Evolutionary conservation across 1,140 invertebrate genomes (phyloP).

Genomic region (Pectinophora gossypiella): DNA sequence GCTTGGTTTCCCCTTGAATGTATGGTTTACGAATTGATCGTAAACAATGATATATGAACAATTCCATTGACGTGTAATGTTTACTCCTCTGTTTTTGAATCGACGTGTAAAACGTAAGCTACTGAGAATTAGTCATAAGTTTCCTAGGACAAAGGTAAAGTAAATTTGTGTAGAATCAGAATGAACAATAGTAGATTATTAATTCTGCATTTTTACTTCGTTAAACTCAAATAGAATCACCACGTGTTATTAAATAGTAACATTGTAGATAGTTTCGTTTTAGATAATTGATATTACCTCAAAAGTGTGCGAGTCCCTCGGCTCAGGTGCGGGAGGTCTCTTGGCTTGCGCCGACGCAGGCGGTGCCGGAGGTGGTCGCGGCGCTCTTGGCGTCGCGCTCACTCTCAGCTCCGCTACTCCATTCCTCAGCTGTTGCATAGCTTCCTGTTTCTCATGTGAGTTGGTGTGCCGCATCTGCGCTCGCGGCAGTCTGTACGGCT

Average conservation of each 20-base stretch:
- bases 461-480: slow-evolving; percentile 41
- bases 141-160: no score
- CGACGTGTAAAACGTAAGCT: no score
- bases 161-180: no score
- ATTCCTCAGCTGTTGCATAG: slow-evolving; percentile 52
- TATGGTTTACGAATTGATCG: no score
- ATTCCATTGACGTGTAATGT: no score
- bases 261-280: not conserved
- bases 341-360: slow-evolving; percentile 35
- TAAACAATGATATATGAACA: no score
- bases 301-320: slow-evolving; percentile 62
- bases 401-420: slow-evolving; percentile 59
- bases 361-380: slow-evolving; percentile 49
- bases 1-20: no score
- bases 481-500: slow-evolving; percentile 55
- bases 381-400: slow-evolving; percentile 48
- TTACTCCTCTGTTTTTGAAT: no score
- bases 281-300: slow-evolving; percentile 45
- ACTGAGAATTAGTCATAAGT: no score
- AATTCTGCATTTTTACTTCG: not conserved
- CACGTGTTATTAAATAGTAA: no score
- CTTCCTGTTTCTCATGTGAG: slow-evolving; percentile 27
- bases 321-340: slow-evolving; percentile 61
- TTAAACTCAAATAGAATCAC: no score
- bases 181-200: no score